phyloP scores from a whole-genome alignment of 2,113 vertebrate genomes.

The Hiodon alosoides region DNA sequence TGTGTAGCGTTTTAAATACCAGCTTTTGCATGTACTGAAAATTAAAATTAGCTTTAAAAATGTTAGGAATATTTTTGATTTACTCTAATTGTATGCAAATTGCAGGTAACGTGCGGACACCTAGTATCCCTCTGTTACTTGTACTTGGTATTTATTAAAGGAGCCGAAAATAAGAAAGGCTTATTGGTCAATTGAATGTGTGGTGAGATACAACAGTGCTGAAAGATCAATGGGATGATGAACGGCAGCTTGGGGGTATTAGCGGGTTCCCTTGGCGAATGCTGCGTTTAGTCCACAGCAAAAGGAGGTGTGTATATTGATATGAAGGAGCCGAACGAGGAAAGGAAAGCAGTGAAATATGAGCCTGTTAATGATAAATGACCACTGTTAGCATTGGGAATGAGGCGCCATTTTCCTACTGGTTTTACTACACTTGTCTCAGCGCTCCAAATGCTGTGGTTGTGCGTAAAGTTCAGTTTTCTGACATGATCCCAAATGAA shows the following conservation, averaged over 20 bases:
- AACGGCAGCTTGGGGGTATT: slow-evolving; percentile 50
- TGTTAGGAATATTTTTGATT: too few relatives aligned
- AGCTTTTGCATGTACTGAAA: too few relatives aligned
- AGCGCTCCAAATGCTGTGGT: background rate
- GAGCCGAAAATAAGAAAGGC: background rate
- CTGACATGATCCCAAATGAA: background rate
- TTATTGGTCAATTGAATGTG: background rate
- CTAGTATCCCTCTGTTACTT: too few relatives aligned
- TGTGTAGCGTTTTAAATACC: too few relatives aligned
- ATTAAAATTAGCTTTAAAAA: too few relatives aligned
- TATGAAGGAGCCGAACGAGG: slow-evolving; percentile 44
- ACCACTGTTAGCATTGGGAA: slow-evolving; percentile 19
- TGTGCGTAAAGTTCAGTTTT: background rate
- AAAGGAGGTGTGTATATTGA: slow-evolving; percentile 56
- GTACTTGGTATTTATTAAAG: background rate
- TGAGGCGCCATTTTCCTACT: background rate
- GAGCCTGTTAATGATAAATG: slow-evolving; percentile 61
- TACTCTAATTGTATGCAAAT: too few relatives aligned
- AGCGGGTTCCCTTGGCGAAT: slow-evolving; percentile 28
- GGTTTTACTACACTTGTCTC: background rate
- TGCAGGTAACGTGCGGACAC: too few relatives aligned
- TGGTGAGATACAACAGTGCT: too few relatives aligned
- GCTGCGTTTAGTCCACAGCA: slow-evolving; percentile 16
- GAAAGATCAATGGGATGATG: slow-evolving; percentile 46
- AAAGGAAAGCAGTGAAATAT: slow-evolving; percentile 63